Evolutionary conservation across 2,797 vertebrate species (phyloP), one percentile per base, ranked within the genome.

Genomic region (Acipenser ruthenus): DNA sequence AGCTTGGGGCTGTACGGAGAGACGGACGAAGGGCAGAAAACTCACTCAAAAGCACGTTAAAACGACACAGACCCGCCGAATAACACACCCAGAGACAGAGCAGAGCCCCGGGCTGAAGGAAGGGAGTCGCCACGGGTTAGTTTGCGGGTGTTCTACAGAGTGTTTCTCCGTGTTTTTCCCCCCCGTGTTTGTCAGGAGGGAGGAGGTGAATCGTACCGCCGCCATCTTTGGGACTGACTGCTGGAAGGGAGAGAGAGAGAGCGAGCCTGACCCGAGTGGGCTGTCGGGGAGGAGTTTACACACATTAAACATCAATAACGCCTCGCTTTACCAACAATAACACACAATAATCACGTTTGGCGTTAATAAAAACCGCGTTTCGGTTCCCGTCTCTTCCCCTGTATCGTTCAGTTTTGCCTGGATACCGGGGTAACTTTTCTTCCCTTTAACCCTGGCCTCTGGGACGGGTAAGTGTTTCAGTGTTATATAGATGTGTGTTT

Each of bases 211-310:
- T 71, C 78, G 72, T 69, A 75, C 83, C 85, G 86, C 87, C 75
- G 90, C 90, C 90, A 91, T 91, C 87, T 91, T 91, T 78, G 82
- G 79, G 76, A 83, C 68, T 77, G 80, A 75, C 75, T 82, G 79
- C 23, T 37, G 23, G 23, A 37, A 37, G 23, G 23, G 23, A 37
- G 23, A 79, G 82, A 80, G 83, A 79, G 84, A 84, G 80, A 80
- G 85, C 73, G 80, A 80, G 79, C 75, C 77, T 77, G 84, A 82
- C 83, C 79, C 80, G 81, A 80, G 77, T 76, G 77, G 79, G 87
- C 82, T 84, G 81, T 73, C 82, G 85, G 85, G 83, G 84, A 87
- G 87, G 85, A 83, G 82, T 86, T 84, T 74, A 78, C 72, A 65
- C 73, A 73, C 61, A 51, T 64, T 59, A 68, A 70, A 75, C 67